Evolutionary conservation across 2,113 vertebrate genomes (phyloP), one percentile per base, ranked within the genome.

Genomic region (Penelope pileata): DNA sequence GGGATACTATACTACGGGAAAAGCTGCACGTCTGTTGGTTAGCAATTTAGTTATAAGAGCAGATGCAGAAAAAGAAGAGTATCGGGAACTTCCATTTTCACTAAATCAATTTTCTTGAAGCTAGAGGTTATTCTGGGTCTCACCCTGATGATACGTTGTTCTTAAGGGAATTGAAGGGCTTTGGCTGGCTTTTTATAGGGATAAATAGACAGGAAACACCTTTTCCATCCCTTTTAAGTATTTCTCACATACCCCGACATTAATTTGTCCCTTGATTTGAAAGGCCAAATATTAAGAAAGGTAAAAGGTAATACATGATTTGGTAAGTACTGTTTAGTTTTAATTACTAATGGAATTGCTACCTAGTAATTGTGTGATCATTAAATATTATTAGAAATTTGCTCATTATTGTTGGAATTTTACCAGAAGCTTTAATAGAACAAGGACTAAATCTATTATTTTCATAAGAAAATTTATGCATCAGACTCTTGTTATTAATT

Each of bases 331-430:
- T 21, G 23, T 93, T 89, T 80, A 70, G 29, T 83, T 88, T 94
- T 92, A 94, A 97, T 94, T 94, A 47, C 48, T 63, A 80, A n/a
- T 85, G 53, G 34, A 76, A 93, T 77, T 80, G 34, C 40, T 90
- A 58, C 67, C 53, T 26, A 73, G 38, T 59, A 88, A 91, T 92
- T 62, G 40, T 69, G 74, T 50, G 54, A 66, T 34, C 45, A 85
- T 63, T 74, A 89, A 94, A 77, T 83, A 83, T 94, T 94, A 60
- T 80, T 73, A 80, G 18, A 50, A 66, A 5, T 83, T 94, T 91
- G 54, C 54, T 91, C 47, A 45, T 95, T 80, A 74, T 90, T 88
- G 69, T 32, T 91, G 93, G 70, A 91, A 11, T 66, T 93, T 94
- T 93, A 70, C 82, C 54, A 80, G 8, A 18, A n/a, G 58, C 63